phyloP scores from a whole-genome alignment of 2,113 vertebrate genomes.

The Protobothrops flavoviridis region DNA sequence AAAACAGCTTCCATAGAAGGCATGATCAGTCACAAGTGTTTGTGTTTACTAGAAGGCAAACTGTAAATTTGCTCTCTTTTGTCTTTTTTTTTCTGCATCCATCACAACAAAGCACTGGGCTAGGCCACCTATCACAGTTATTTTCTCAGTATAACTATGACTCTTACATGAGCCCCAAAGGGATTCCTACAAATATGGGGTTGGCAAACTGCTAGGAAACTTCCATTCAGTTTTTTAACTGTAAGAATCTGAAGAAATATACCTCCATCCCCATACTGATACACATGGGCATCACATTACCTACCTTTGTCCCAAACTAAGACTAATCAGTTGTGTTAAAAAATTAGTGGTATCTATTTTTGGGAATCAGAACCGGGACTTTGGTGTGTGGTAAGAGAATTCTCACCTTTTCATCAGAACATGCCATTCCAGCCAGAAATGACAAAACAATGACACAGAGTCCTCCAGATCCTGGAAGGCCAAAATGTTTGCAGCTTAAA shows the following conservation, averaged over 20 bases:
- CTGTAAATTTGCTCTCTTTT: neutral
- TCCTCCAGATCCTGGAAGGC: constrained; percentile 85
- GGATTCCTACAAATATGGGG: neutral
- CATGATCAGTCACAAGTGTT: neutral
- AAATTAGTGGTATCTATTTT: neutral
- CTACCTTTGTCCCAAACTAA: neutral
- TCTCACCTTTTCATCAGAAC: constrained; percentile 84
- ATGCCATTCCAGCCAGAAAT: constrained; percentile 85
- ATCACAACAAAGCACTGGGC: neutral
- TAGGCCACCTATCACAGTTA: neutral
- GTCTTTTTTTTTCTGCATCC: neutral
- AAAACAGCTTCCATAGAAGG: neutral
- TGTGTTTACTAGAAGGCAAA: neutral
- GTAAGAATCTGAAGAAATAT: neutral
- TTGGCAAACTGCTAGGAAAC: neutral
- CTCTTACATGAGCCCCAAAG: neutral
- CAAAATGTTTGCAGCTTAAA: constrained; percentile 76
- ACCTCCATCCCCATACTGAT: neutral
- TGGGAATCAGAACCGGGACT: neutral
- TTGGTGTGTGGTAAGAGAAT: neutral
- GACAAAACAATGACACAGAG: constrained; percentile 86
- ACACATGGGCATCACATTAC: neutral
- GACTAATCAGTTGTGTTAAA: neutral
- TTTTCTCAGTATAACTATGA: neutral
- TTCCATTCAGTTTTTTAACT: neutral